Evolutionary conservation across 2,888 invertebrate species (phyloP), one percentile per base, ranked within the genome.

Genomic region (Panopea generosa): DNA sequence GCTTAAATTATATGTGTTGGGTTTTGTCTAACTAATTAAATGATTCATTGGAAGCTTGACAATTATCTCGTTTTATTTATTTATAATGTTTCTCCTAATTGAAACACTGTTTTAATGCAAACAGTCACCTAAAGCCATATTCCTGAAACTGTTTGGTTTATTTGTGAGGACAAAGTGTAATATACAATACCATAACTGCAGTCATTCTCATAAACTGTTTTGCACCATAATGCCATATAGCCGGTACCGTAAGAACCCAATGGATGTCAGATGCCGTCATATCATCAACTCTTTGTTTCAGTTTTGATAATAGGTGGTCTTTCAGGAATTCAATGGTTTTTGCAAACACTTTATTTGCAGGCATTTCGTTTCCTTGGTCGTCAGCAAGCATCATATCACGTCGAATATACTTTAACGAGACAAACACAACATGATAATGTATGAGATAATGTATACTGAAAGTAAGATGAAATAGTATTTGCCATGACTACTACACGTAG

Each of bases 231-330:
- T 68, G 40, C 74, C 74, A 74, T 11, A 74, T 68, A 16, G 77
- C 73, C 11, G 77, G 77, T 3, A 77, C 70, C n/a, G 77, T 77
- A n/a, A 73, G 3, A 2, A 77, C 66, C 77, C 77, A 77, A 18
- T 70, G 14, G 27, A 77, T 47, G 50, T 77, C 73, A 24, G 56
- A 57, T 20, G 43, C 52, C n/a, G 16, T 20, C 2, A 74, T 56
- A 9, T 68, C 50, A 2, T 27, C 11, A 9, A 82, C 20, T n/a
- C 57, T 43, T 9, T 72, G 20, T 18, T 29, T 22, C 9, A 82
- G 33, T 22, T 18, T 43, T 11, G 47, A 18, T 20, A 73, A 61
- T 0, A 78, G 62, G 29, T 78, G 65, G n/a, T 71, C 60, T 24
- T 74, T 76, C 11, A 82, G 43, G 45, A 55, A 82, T 20, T 29